phyloP scores from a whole-genome alignment of 2,113 vertebrate species.

The Aspiorhynchus laticeps region DNA sequence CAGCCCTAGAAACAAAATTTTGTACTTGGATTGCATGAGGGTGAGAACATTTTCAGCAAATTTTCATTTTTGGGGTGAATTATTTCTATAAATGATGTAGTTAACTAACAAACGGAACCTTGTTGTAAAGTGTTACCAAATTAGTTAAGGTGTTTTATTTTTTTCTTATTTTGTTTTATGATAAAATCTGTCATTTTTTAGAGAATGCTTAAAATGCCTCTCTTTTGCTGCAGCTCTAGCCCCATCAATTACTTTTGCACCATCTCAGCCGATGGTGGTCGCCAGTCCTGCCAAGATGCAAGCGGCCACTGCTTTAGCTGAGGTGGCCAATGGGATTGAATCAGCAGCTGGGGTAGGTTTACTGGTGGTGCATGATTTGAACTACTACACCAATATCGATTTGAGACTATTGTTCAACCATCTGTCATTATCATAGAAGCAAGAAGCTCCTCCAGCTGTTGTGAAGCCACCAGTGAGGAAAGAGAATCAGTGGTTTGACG shows the following conservation, averaged over 20 bases:
- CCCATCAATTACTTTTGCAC: slow-evolving; percentile 78
- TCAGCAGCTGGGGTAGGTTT: slow-evolving; percentile 73
- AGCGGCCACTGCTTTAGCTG: slow-evolving; percentile 75
- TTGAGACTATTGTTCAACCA: not conserved
- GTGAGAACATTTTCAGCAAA: no score
- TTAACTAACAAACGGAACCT: no score
- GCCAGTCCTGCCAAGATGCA: slow-evolving; percentile 80
- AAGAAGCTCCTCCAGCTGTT: slow-evolving; percentile 68
- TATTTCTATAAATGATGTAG: no score
- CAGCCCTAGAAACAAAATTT: no score
- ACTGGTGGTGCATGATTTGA: not conserved
- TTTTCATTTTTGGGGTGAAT: no score
- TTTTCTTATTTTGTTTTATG: not conserved
- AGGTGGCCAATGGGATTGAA: slow-evolving; percentile 82
- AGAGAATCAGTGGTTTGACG: slow-evolving; percentile 84
- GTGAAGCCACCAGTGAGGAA: slow-evolving; percentile 79
- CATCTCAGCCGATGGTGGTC: slow-evolving; percentile 75
- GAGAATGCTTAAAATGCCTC: not conserved
- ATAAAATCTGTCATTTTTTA: not conserved
- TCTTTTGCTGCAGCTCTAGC: slow-evolving; percentile 69
- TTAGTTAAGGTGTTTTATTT: no score
- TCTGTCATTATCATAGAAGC: slow-evolving; percentile 66
- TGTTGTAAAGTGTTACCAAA: no score
- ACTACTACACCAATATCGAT: not conserved
- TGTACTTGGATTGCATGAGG: no score